phyloP scores from a whole-genome alignment of 2,113 vertebrate genomes.

The Tretioscincus oriximinensis region DNA sequence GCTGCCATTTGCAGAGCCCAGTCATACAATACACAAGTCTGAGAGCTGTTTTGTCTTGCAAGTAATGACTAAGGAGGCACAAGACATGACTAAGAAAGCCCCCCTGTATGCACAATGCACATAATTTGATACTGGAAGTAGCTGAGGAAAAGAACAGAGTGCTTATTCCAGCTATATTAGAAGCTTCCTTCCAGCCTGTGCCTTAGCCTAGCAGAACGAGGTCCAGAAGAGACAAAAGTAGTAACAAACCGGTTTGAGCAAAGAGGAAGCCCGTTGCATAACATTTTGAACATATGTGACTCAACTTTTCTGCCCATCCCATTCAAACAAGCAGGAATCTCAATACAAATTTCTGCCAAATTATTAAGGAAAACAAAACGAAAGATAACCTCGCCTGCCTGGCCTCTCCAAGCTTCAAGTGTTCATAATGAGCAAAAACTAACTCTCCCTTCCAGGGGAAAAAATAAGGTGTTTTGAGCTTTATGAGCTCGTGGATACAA shows the following conservation, averaged over 20 bases:
- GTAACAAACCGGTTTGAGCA: background rate
- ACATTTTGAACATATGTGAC: background rate
- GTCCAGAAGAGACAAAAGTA: background rate
- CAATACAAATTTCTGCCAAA: background rate
- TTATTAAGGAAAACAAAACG: background rate
- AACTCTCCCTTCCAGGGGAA: background rate
- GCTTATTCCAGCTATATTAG: background rate
- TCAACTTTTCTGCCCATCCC: constrained; percentile 3
- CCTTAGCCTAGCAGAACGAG: background rate
- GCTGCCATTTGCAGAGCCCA: too few relatives aligned
- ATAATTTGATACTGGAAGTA: background rate
- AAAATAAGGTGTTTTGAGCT: background rate
- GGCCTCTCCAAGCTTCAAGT: background rate
- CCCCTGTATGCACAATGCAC: too few relatives aligned
- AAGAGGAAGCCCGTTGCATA: background rate
- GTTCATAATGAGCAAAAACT: background rate
- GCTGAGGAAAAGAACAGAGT: background rate
- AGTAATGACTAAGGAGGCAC: too few relatives aligned
- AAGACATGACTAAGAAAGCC: too few relatives aligned
- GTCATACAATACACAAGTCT: background rate
- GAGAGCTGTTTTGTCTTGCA: too few relatives aligned
- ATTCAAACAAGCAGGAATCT: background rate
- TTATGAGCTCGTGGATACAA: background rate
- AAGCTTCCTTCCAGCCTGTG: background rate
- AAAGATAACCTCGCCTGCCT: background rate